A percentile compares a stretch with the other conserved stretches of the same genome.
These are phyloP conservation scores for Cosmia pyralina DNA, from an alignment of 2,888 invertebrate species.

Conservation along the genomic window DNA sequence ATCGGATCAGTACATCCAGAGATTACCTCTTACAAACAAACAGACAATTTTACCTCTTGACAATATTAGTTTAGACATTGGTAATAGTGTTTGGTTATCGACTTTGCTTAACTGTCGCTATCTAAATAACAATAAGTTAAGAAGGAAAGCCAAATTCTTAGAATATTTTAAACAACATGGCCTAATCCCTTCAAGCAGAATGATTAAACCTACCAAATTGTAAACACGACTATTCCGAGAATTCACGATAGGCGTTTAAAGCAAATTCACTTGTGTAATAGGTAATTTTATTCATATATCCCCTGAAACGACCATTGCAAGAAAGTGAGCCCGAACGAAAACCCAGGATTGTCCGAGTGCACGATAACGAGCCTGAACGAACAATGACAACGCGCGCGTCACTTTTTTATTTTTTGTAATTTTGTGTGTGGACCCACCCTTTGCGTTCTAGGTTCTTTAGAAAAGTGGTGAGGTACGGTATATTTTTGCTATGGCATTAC, in stretches of 20 bases:
- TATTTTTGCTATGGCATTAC: too few relatives aligned
- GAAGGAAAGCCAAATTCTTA: neutral
- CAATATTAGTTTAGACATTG: neutral
- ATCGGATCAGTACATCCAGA: neutral
- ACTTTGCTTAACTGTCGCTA: neutral
- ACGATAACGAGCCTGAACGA: too few relatives aligned
- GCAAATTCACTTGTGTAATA: neutral
- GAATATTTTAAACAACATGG: neutral
- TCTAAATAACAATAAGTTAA: neutral
- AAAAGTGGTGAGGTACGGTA: too few relatives aligned
- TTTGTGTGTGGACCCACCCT: too few relatives aligned
- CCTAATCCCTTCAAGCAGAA: neutral
- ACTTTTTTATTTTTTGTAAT: too few relatives aligned
- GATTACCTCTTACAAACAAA: neutral
- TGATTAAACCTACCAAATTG: slow-evolving; percentile 9
- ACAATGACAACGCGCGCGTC: too few relatives aligned
- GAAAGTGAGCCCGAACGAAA: too few relatives aligned
- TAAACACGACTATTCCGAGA: neutral
- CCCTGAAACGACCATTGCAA: too few relatives aligned
- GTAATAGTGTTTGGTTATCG: neutral
- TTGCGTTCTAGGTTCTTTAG: too few relatives aligned
- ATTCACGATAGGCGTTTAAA: neutral
- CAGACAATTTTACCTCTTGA: neutral
- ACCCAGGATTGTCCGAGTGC: too few relatives aligned
- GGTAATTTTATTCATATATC: too few relatives aligned